These are phyloP conservation scores for Isaurus tuberculatus DNA, from an alignment of 92 coral and sea anemone genomes.

Conservation along the genomic window DNA sequence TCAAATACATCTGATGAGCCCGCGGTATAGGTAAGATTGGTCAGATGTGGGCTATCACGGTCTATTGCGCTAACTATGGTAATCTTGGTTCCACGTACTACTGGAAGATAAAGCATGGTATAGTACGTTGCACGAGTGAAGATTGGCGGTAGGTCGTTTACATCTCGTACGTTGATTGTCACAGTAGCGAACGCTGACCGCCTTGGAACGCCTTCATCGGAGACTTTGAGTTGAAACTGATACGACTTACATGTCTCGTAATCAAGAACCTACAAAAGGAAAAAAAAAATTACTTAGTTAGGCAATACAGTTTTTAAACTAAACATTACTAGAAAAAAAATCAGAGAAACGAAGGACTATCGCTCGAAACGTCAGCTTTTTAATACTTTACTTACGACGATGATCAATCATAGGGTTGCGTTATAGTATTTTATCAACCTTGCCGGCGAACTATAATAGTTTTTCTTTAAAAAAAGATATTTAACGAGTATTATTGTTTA, in stretches of 20 bases:
- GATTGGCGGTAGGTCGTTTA: constrained; percentile 86
- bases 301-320: background rate
- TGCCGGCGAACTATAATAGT: too few species aligned
- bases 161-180: constrained; percentile 69
- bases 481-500: too few species aligned
- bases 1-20: constrained; percentile 60
- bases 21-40: constrained; percentile 71
- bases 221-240: constrained; percentile 80
- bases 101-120: constrained; percentile 75
- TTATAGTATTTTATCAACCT: too few species aligned
- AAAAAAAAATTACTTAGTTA: background rate
- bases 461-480: too few species aligned
- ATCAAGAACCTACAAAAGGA: constrained; percentile 67
- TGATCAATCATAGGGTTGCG: too few species aligned
- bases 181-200: constrained; percentile 79
- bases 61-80: constrained; percentile 82
- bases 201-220: constrained; percentile 79
- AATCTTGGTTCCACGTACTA: constrained; percentile 72
- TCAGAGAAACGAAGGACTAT: too few species aligned
- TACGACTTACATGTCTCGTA: constrained; percentile 74
- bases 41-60: constrained; percentile 66
- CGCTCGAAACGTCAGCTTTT: too few species aligned
- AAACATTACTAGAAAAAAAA: background rate
- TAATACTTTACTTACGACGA: too few species aligned
- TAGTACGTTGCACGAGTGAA: constrained; percentile 66